Evolutionary conservation across 2,113 vertebrate species (phyloP).

Genomic region (Tretioscincus oriximinensis): DNA sequence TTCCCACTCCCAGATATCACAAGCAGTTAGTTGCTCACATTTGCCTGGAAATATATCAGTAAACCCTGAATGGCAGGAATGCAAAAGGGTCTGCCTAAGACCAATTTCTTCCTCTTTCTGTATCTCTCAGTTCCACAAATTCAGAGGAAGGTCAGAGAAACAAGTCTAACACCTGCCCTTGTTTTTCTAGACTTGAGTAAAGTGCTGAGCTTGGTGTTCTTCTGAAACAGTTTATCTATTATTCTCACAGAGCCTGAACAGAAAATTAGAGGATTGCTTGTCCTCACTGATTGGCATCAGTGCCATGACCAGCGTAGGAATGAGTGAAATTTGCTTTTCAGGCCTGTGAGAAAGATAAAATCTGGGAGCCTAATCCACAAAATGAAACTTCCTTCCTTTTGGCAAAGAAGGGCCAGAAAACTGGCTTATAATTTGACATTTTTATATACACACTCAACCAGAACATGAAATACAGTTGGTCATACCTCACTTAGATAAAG

Average conservation of each 20-base stretch:
- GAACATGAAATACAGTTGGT: too few species aligned
- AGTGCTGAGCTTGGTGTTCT: background rate
- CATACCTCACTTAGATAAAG: too few species aligned
- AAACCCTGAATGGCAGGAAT: background rate
- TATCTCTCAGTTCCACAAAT: background rate
- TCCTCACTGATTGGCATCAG: background rate
- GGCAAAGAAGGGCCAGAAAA: background rate
- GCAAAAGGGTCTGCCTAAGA: accelerated
- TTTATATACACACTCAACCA: too few species aligned
- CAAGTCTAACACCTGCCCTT: conserved; percentile 1
- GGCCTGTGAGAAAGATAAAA: background rate
- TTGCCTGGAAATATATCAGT: background rate
- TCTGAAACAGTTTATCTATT: background rate
- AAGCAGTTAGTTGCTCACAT: background rate
- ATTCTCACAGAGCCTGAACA: background rate
- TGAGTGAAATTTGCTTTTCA: background rate
- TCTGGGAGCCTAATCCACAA: too few species aligned
- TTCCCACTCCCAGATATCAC: background rate
- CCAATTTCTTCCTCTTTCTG: background rate
- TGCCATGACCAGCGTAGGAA: background rate
- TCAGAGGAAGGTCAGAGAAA: background rate
- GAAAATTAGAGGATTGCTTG: background rate
- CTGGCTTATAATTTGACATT: background rate
- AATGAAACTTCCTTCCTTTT: too few species aligned
- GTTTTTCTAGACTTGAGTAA: background rate